Base-by-base conservation (phyloP, 2,113 vertebrate species). In the Thinocorus orbignyianus region DNA sequence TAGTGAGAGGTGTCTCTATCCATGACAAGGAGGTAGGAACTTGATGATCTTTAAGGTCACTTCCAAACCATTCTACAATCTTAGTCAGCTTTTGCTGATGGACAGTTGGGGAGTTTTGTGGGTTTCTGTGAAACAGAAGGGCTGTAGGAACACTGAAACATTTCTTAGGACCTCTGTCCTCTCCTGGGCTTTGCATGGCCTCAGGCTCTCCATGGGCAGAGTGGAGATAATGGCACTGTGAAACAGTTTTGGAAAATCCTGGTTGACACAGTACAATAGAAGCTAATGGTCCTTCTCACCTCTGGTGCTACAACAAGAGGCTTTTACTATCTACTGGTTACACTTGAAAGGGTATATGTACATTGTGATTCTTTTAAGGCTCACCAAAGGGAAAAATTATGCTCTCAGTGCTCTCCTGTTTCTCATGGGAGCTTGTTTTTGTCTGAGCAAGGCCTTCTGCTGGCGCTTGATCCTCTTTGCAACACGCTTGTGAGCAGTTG, bases 191-290 rank as follows among this genome's bases (percentile, higher is more conserved):
- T 44, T 1, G 8, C n/a, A 5, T 15, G 46, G 55, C 42, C 15
- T 70, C 35, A 35, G 48, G 44, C 23, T n/a, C 6, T 55, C 8
- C 7, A 1, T 4, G 3, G 6, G 24, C n/a, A 46, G 4, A n/a
- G 28, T 44, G 37, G 57, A 60, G 23, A 30, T 76, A 52, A 55
- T 5, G 25, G 33, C 6, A 2, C 30, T 33, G 2, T 60, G 71
- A 78, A 81, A 30, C 51, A 23, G 4, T 61, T 57, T 46, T 25
- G 31, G 44, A 79, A 26, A 86, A 31, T 17, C 4, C 14, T 23
- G 28, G 6, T 44, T 33, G 64, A 37, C 13, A 5, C 0, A 6
- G 14, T 17, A 20, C 35, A 15, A 2, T 2, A n/a, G 13, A 78
- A 16, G 51, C 0, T 0, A 39, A 28, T 20, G 14, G 25, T 11